Evolutionary conservation across 2,888 invertebrate species (phyloP), one percentile per base, ranked within the genome.

Genomic region (Tholera decimalis): DNA sequence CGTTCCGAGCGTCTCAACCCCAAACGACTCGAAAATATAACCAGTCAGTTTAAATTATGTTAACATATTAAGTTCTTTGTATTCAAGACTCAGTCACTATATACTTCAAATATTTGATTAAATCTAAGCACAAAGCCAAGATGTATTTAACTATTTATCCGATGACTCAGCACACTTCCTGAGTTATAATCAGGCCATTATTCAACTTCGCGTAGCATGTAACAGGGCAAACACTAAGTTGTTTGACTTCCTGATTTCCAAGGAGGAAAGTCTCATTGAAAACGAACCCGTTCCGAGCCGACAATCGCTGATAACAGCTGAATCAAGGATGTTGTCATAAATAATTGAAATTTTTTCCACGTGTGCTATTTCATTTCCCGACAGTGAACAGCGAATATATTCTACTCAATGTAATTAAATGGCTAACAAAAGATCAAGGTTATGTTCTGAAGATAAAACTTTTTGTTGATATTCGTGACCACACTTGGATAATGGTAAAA

Each of bases 391-490:
- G 82, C 84, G 82, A 86, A 85, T 47, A 73, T 43, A 73, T 86
- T 83, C 85, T 80, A 79, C 83, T 76, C 86, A 87, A 88, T 83
- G 86, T 92, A 92, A 92, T 92, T 92, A 92, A 93, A 92, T 92
- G 88, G 83, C 89, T 85, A 89, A 92, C 90, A 91, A 90, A 91
- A 93, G 91, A 92, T 93, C 94, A 95, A 95, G 95, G 95, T 87
- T 91, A 86, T 84, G 77, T 80, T 87, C 82, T 80, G 83, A 83
- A 90, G 91, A 91, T 93, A 92, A 88, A 89, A 91, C 73, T 94
- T 94, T 94, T 95, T 94, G 93, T 88, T 73, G 67, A 75, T 83
- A 89, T 90, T 95, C 95, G 95, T 95, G 95, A 94, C 93, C 88
- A 88, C 91, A 90, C 89, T 88, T 86, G 87, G 85, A 86, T 86